A percentile compares a stretch with the other conserved stretches of the same genome.
phyloP scores from a whole-genome alignment of 2,113 vertebrate species.

The Ondatra zibethicus region DNA sequence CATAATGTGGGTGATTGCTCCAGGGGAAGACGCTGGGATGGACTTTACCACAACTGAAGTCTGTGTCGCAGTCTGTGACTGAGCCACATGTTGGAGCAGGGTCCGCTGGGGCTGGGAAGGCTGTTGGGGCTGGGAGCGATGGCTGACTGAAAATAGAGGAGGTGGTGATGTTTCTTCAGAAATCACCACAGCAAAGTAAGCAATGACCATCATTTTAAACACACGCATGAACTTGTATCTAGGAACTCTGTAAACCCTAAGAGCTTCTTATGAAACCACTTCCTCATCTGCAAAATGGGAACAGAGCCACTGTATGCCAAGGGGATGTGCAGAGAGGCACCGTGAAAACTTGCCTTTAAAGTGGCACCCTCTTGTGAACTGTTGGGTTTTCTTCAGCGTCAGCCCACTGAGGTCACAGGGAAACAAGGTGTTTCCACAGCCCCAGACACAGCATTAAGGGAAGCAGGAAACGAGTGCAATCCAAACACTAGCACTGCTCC shows the following conservation, averaged over 20 bases:
- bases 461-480: conserved; percentile 36
- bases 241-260: conserved; percentile 53
- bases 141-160: conserved; percentile 89
- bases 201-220: conserved; percentile 80
- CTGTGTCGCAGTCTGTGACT: conserved; percentile 90
- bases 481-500: neutral
- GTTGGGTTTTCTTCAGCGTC: conserved; percentile 42
- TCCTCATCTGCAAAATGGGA: conserved; percentile 67
- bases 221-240: conserved; percentile 56
- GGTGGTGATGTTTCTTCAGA: conserved; percentile 83
- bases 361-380: conserved; percentile 45
- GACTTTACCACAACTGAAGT: conserved; percentile 91
- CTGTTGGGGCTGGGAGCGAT: conserved; percentile 88
- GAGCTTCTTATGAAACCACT: conserved; percentile 66
- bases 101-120: conserved; percentile 88
- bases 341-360: conserved; percentile 46
- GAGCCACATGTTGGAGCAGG: conserved; percentile 88
- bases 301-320: conserved; percentile 58
- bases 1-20: conserved; percentile 89
- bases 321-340: conserved; percentile 30
- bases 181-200: conserved; percentile 76
- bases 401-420: conserved; percentile 36
- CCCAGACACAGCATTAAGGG: conserved; percentile 22
- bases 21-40: conserved; percentile 86
- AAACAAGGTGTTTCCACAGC: conserved; percentile 37